Evolutionary conservation across 2,888 invertebrate genomes (phyloP), one percentile per base, ranked within the genome.

Genomic region (Drosophila phalerata): DNA sequence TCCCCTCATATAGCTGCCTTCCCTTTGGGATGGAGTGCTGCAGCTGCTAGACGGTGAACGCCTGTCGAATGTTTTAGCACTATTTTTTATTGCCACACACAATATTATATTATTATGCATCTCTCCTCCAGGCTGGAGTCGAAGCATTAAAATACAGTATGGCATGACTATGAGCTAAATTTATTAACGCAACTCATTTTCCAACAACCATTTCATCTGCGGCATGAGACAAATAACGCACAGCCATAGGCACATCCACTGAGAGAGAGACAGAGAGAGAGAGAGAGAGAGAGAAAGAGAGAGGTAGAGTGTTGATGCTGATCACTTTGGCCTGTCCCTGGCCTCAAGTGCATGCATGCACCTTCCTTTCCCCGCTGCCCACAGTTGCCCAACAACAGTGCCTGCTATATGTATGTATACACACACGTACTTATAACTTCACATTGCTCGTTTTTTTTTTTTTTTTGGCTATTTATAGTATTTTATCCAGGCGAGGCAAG

Each of bases 51-150:
- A 63, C 68, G 71, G 69, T 53, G 71, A 52, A 58, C 66, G 69
- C 56, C 83, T 89, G 90, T 88, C 90, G 90, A 90, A 90, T 85
- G 90, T 85, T 85, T 90, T 88, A 82, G 90, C 88, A 81, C 89
- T 86, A 90, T 88, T 90, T 89, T 86, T 84, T 89, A 87, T 88
- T 89, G 79, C 88, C 80, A 69, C 81, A 85, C 52, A 38, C 52
- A 38, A 52, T 25, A 38, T 38, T 28, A 52, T 25, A 38, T 38
- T 28, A 38, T 30, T 40, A 53, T 43, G 43, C 30, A 17, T 42
- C 28, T 42, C 42, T 55, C 40, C 17, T 13, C 30, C 40, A 40
- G 30, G 19, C 43, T 32, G 25, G 25, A 34, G 53, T 45, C 63
- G 53, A 48, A 49, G 74, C 63, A 77, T 69, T 62, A 61, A 71